phyloP scores from a whole-genome alignment of 1,140 invertebrate species.

The Pseudomyrmex dendroicus region DNA sequence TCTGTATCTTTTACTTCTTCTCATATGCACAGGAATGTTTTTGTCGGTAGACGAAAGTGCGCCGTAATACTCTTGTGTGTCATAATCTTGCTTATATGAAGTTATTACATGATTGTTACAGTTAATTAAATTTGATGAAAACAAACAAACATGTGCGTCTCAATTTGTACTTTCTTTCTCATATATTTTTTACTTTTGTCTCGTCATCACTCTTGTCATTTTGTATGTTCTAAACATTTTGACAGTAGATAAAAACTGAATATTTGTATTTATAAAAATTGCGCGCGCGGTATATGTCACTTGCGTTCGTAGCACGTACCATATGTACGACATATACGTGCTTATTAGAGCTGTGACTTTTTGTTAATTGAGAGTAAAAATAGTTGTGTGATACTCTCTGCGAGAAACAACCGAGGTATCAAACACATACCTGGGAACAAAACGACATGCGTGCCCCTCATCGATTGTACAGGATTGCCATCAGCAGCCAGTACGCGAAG shows the following conservation, averaged over 20 bases:
- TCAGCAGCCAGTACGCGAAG: constrained; percentile 85
- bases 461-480: constrained; percentile 85
- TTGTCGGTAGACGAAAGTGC: background rate
- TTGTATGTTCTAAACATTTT: no score
- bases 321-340: constrained; percentile 58
- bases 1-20: background rate
- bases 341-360: background rate
- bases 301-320: constrained; percentile 56
- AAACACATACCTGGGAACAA: constrained; percentile 75
- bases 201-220: no score
- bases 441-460: constrained; percentile 76
- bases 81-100: background rate
- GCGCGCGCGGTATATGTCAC: no score
- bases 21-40: background rate
- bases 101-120: background rate
- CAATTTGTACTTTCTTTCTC: background rate
- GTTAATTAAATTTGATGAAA: background rate
- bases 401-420: background rate
- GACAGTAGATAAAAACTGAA: no score
- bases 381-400: background rate
- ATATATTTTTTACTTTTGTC: background rate
- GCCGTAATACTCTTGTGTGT: no score
- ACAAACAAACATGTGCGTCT: background rate
- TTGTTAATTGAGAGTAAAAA: background rate
- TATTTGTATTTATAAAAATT: no score